phyloP scores from a whole-genome alignment of 2,113 vertebrate species.

The Halichoerus grypus region DNA sequence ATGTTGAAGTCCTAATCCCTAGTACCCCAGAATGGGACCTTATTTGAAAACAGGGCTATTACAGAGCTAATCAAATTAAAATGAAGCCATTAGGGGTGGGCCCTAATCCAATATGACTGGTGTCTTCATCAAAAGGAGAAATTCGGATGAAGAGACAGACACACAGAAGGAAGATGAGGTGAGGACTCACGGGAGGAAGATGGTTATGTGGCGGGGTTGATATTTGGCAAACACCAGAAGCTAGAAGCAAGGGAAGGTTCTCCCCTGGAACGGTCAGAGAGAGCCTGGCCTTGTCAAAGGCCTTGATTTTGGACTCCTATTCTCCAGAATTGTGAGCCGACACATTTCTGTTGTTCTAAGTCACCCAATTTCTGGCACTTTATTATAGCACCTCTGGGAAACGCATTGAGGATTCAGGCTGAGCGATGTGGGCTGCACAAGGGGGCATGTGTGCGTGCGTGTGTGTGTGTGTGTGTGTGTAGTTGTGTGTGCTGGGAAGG shows the following conservation, averaged over 20 bases:
- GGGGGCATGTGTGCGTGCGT: background rate
- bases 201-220: accelerated
- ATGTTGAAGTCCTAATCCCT: background rate
- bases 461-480: background rate
- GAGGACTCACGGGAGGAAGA: background rate
- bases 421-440: no score
- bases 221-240: background rate
- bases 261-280: background rate
- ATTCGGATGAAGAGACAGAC: background rate
- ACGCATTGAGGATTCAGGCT: background rate
- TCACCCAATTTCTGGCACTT: background rate
- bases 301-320: background rate
- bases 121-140: background rate
- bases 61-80: background rate
- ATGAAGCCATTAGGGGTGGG: background rate
- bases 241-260: background rate
- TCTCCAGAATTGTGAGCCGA: background rate
- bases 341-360: background rate
- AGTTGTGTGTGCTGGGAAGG: background rate
- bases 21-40: background rate
- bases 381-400: background rate
- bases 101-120: background rate
- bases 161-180: no score
- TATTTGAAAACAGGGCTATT: background rate
- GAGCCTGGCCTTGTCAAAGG: background rate